phyloP scores from a whole-genome alignment of 1,140 invertebrate species.

The Bacillus rossius region DNA sequence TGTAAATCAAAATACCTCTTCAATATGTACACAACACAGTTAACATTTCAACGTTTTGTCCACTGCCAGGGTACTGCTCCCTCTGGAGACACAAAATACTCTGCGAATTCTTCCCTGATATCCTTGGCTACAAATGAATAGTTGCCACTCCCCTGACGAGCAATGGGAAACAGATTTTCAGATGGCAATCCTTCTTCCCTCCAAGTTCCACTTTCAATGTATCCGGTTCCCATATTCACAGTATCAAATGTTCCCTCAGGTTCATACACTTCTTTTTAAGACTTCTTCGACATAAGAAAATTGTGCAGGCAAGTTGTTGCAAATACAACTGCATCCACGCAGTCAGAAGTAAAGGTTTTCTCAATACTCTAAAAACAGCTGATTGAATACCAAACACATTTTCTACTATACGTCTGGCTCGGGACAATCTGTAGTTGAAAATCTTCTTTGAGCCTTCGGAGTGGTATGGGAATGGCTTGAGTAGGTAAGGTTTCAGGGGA shows the following conservation, averaged over 20 bases:
- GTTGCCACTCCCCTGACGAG: too few species aligned
- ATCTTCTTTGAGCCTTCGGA: neutral
- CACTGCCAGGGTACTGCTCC: too few species aligned
- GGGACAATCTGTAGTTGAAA: too few species aligned
- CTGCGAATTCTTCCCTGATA: too few species aligned
- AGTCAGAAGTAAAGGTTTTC: neutral
- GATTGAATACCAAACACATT: too few species aligned
- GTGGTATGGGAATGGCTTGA: neutral
- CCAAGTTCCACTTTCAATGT: neutral
- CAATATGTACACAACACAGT: too few species aligned
- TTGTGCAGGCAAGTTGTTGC: neutral
- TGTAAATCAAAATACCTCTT: too few species aligned
- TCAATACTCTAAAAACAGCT: neutral
- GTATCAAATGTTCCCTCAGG: neutral
- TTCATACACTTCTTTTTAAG: too few species aligned
- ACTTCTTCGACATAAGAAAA: neutral
- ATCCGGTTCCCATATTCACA: neutral
- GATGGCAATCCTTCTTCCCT: neutral
- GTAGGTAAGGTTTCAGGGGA: neutral
- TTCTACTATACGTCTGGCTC: too few species aligned
- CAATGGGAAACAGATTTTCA: neutral
- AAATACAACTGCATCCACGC: neutral
- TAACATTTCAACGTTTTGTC: too few species aligned
- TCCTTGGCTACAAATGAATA: too few species aligned
- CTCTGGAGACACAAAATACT: too few species aligned